phyloP scores from a whole-genome alignment of 2,113 vertebrate species.

The Callopanchax toddi region DNA sequence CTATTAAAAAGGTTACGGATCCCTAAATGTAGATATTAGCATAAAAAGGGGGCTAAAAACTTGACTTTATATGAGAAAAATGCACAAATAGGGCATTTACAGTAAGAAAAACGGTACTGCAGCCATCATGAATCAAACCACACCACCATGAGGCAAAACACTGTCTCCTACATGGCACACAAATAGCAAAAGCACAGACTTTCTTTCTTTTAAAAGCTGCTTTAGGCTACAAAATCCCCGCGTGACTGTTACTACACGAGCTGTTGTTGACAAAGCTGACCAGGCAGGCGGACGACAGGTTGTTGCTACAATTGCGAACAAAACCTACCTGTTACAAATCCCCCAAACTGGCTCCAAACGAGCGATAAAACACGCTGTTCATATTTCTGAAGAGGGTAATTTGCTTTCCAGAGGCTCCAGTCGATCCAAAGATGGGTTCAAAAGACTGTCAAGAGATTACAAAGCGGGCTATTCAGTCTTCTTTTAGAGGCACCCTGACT shows the following conservation, averaged over 20 bases:
- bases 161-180: not conserved
- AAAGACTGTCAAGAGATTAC: slow-evolving; percentile 53
- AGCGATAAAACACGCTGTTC: slow-evolving; percentile 25
- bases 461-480: slow-evolving; percentile 60
- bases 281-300: slow-evolving; percentile 54
- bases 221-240: not conserved
- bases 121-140: slow-evolving; percentile 35
- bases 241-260: not conserved
- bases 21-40: not conserved
- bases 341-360: slow-evolving; percentile 23
- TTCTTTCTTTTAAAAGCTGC: not conserved
- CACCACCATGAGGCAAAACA: not conserved
- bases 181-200: not conserved
- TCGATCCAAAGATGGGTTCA: slow-evolving; percentile 34
- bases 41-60: slow-evolving; percentile 1
- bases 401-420: not conserved
- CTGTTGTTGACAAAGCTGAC: slow-evolving; percentile 8
- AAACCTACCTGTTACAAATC: slow-evolving; percentile 73
- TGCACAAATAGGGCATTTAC: slow-evolving; percentile 1
- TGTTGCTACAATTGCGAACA: slow-evolving; percentile 42
- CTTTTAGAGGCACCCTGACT: slow-evolving; percentile 23
- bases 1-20: too few relatives aligned
- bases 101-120: slow-evolving; percentile 16
- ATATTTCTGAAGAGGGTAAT: slow-evolving; percentile 14
- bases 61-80: slow-evolving; percentile 1